Evolutionary conservation across 2,888 invertebrate genomes (phyloP), one percentile per base, ranked within the genome.

Genomic region (Cephus spinipes): DNA sequence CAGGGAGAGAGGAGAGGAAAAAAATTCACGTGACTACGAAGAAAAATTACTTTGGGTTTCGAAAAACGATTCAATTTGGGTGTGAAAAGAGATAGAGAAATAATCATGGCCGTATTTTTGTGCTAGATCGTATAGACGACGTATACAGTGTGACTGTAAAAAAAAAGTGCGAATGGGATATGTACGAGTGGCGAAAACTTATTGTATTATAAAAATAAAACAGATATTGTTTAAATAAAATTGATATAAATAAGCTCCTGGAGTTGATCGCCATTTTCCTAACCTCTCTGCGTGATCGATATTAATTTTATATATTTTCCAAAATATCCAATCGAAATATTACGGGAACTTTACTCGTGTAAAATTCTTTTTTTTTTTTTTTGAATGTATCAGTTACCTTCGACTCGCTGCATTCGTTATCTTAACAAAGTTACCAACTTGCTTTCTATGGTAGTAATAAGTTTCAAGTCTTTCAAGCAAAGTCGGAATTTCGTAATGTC

Each of bases 151-250:
- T 79, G 87, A 85, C 82, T 86, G 85, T 77, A 68, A 81, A 76
- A 80, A 82, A 80, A 23, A 55, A 79, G 80, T 80, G 77, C 74
- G 83, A 79, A 78, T 82, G 82, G 76, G 81, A 78, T 80, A 80
- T 81, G 81, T 79, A 82, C 84, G 87, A 86, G 84, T 83, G 87
- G 84, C 81, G 77, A 86, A 81, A 79, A 87, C 78, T 83, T 85
- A 87, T 88, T 90, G 89, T 91, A 91, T 89, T 87, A 89, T 90
- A 89, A 88, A 55, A 87, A 89, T 85, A 83, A 89, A 86, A 83
- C 86, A 87, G 83, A 90, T 88, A 90, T 90, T 90, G 90, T 91
- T 91, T 89, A 89, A 90, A 90, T 90, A 90, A 91, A 90, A 89
- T 89, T 87, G 85, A 89, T 89, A 89, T 88, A 88, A 82, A 77